Base-by-base conservation (phyloP, 1,140 invertebrate species). In the Calosoma granatense region DNA sequence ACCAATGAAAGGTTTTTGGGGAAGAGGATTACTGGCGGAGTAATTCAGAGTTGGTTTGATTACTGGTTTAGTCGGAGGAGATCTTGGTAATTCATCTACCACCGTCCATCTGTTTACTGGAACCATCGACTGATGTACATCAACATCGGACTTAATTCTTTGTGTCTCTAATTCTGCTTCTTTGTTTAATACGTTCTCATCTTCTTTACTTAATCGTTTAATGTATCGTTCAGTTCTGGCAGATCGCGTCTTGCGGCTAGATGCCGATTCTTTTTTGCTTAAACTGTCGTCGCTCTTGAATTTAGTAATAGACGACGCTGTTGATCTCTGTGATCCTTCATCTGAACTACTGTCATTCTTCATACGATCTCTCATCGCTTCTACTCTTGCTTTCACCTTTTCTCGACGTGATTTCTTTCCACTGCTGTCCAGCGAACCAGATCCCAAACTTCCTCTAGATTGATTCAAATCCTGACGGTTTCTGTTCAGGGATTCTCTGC, bases 211-310 rank as follows among this genome's bases (percentile, higher is more conserved):
- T 52, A 87, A 72, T 23, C 88, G 74, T 65, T 86, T 86, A 51
- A 87, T 80, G 63, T 89, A 88, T 22, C 88, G 76, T 68, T 90
- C 88, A 51, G 86, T 90, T 61, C 88, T 76, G 0, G 87, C 86
- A 17, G 81, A 79, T 54, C 87, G 75, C 20, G 80, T 78, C 56
- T 73, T 72, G 15, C 75, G 71, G 57, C 68, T 79, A 30, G 75
- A 67, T 2, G 76, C 80, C 21, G 77, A 79, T 41, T 78, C 80
- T 61, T 76, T 75, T 26, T 73, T 73, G 64, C 78, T 80, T 51
- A 81, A 73, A 56, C 78, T 84, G 62, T 85, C 84, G 55, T 85
- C 84, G 67, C 81, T 85, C 63, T 80, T 74, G 63, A 84, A 82
- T 63, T 77, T 76, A 22, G 78, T 71, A 61, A 81, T 79, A 2